phyloP scores from a whole-genome alignment of 2,888 invertebrate species.

The Phragmatobia fuliginosa region DNA sequence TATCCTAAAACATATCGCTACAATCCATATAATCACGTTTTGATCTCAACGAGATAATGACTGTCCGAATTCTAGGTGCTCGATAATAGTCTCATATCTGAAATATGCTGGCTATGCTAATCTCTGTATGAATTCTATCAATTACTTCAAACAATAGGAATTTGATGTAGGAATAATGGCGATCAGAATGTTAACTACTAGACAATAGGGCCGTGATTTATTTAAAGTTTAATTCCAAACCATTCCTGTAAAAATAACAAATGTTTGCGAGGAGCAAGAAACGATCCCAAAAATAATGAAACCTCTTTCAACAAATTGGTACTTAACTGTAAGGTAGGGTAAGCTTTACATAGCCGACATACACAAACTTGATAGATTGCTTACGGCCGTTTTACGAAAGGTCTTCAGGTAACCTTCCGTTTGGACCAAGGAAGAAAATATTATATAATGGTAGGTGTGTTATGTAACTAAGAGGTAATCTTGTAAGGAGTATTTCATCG shows the following conservation, averaged over 20 bases:
- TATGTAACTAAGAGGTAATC: not conserved
- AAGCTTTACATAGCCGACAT: not conserved
- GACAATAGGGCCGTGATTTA: too few relatives aligned
- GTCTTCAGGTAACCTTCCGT: not conserved
- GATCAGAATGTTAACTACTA: too few relatives aligned
- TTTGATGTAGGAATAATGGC: too few relatives aligned
- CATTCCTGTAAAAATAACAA: not conserved
- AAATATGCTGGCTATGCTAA: too few relatives aligned
- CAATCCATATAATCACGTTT: too few relatives aligned
- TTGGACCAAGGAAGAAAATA: not conserved
- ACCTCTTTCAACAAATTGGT: not conserved
- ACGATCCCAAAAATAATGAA: slow-evolving; percentile 2
- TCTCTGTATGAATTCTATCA: too few relatives aligned
- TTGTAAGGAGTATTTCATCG: not conserved
- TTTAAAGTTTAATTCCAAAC: not conserved
- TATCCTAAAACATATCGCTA: too few relatives aligned
- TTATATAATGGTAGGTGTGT: not conserved
- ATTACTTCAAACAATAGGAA: too few relatives aligned
- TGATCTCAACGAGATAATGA: too few relatives aligned
- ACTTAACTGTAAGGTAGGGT: not conserved
- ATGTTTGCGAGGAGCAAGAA: not conserved
- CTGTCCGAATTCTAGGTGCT: too few relatives aligned
- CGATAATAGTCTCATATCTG: too few relatives aligned
- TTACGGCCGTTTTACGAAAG: too few relatives aligned
- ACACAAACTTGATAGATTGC: slow-evolving; percentile 4